Evolutionary conservation across 2,113 vertebrate species (phyloP).

Genomic region (Muscicapa adusta): DNA sequence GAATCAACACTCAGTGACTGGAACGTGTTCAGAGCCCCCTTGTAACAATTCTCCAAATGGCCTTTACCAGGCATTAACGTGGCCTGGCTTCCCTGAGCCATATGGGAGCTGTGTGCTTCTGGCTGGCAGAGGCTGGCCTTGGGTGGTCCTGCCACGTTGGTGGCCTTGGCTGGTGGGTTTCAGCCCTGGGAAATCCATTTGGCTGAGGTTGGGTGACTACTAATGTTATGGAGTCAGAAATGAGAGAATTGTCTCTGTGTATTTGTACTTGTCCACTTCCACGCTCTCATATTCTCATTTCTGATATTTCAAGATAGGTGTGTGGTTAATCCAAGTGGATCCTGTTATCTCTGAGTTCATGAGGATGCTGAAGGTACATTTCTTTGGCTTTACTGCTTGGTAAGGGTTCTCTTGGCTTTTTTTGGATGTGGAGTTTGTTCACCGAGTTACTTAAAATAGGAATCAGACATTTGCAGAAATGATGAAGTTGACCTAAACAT

Average conservation of each 20-base stretch:
- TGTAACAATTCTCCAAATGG: constrained; percentile 31
- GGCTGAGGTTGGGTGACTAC: background rate
- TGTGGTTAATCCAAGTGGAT: background rate
- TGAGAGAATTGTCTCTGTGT: background rate
- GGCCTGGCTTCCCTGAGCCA: background rate
- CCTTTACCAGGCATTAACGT: background rate
- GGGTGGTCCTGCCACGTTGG: background rate
- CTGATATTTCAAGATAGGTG: background rate
- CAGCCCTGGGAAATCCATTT: background rate
- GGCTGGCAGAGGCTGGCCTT: background rate
- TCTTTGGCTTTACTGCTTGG: background rate
- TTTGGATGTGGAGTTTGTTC: background rate
- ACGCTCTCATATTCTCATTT: background rate
- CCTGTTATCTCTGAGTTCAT: background rate
- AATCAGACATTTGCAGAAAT: background rate
- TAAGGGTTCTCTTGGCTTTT: background rate
- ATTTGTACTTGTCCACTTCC: background rate
- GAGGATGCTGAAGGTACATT: background rate
- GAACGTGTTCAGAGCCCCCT: constrained; percentile 31
- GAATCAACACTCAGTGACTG: constrained; percentile 60
- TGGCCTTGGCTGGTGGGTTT: background rate
- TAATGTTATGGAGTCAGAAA: background rate
- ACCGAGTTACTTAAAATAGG: background rate
- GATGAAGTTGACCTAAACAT: background rate
- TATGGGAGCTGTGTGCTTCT: background rate